phyloP scores from a whole-genome alignment of 2,888 invertebrate species.

The Ornithoptera priamus region DNA sequence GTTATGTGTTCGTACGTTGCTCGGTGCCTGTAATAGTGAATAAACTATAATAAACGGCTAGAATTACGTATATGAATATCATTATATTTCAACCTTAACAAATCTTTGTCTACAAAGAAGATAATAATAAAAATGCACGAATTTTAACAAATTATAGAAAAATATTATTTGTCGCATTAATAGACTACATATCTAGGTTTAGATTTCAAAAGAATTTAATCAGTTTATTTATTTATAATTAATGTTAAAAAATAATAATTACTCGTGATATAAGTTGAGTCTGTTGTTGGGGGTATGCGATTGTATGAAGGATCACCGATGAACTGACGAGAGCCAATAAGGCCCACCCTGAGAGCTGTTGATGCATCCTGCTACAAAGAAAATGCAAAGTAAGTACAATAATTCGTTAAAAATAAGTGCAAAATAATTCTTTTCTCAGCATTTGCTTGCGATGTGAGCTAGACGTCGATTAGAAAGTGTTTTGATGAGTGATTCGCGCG shows the following conservation, averaged over 20 bases:
- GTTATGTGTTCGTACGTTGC: slow-evolving; percentile 71
- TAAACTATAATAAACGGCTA: too few species aligned
- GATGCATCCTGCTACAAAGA: slow-evolving; percentile 78
- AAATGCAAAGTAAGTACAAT: slow-evolving; percentile 35
- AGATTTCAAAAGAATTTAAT: too few species aligned
- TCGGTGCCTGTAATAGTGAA: slow-evolving; percentile 54
- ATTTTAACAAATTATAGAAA: too few species aligned
- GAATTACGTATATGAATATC: too few species aligned
- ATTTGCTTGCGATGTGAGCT: slow-evolving; percentile 59
- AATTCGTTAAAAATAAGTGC: neutral
- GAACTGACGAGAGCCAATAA: slow-evolving; percentile 85
- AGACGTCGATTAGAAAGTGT: slow-evolving; percentile 74
- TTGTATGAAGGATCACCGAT: slow-evolving; percentile 83
- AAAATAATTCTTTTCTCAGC: slow-evolving; percentile 32
- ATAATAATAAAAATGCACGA: too few species aligned
- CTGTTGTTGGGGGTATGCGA: slow-evolving; percentile 81
- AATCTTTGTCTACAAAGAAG: too few species aligned
- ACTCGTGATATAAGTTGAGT: slow-evolving; percentile 74
- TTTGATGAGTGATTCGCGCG: slow-evolving; percentile 74
- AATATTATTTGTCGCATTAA: too few species aligned
- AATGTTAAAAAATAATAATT: slow-evolving; percentile 28
- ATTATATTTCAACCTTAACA: too few species aligned
- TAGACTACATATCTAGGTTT: too few species aligned
- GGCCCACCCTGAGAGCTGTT: slow-evolving; percentile 84
- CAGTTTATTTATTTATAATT: neutral